Conservation (phyloP, 1,140 invertebrate genomes). For the Chionoecetes opilio region DNA sequence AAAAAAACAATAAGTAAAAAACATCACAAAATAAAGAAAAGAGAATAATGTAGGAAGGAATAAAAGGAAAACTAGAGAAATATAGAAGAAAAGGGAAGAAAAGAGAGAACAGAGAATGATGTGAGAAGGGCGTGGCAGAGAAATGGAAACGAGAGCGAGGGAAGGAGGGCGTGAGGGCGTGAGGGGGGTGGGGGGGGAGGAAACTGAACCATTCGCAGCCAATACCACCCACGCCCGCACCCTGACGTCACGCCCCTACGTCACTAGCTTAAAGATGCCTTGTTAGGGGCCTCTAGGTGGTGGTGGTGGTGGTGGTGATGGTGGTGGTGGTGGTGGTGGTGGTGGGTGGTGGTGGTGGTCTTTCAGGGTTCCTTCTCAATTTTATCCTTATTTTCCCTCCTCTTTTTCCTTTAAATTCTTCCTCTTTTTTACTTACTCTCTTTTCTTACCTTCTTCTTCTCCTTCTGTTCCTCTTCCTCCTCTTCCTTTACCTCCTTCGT, state of each 20-base stretch:
- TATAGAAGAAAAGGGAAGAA: not conserved
- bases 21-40: not conserved
- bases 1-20: not conserved
- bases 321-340: not conserved
- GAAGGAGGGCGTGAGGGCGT: not conserved
- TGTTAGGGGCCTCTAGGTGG: not conserved
- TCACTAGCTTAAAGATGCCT: not conserved
- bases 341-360: not conserved
- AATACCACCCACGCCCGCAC: not conserved
- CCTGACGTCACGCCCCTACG: constrained; percentile 12
- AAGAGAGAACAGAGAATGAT: not conserved
- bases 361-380: not conserved
- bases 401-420: too few species aligned
- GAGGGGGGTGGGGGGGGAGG: not conserved
- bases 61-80: not conserved
- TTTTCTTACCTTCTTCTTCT: too few species aligned
- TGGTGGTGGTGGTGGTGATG: not conserved
- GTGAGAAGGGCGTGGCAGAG: not conserved
- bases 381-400: too few species aligned
- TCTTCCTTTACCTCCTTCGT: too few species aligned
- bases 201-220: not conserved
- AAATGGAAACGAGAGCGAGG: not conserved
- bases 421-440: too few species aligned
- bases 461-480: too few species aligned
- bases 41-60: not conserved